Evolutionary conservation across 2,113 vertebrate species (phyloP).

Genomic region (Vanacampus margaritifer): DNA sequence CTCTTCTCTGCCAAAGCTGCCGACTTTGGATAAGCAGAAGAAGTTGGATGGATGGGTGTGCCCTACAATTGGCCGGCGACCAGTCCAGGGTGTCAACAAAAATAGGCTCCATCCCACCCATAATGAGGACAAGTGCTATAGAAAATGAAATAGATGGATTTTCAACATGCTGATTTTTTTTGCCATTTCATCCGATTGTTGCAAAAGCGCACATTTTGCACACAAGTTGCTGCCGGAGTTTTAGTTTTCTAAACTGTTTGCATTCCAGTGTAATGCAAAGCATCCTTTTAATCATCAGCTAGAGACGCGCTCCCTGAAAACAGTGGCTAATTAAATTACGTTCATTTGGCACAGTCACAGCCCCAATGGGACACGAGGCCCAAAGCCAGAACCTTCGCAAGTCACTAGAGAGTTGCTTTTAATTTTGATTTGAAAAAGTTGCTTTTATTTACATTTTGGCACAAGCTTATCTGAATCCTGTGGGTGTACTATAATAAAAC

Average conservation of each 20-base stretch:
- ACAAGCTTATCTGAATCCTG: background rate
- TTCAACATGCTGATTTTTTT: no score
- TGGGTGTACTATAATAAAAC: background rate
- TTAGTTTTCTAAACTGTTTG: background rate
- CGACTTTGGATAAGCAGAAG: no score
- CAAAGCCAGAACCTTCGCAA: constrained; percentile 1
- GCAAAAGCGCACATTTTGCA: background rate
- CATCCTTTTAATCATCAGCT: background rate
- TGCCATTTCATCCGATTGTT: background rate
- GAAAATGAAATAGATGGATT: no score
- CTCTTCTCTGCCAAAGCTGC: no score
- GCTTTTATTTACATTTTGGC: background rate
- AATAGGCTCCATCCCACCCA: no score
- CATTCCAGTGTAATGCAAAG: background rate
- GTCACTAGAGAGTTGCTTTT: background rate
- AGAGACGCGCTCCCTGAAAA: background rate
- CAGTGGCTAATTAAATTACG: background rate
- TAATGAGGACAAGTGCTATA: no score
- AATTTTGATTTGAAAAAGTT: background rate
- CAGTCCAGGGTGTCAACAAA: no score
- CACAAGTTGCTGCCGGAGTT: background rate
- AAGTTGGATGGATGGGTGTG: no score
- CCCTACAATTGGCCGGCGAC: no score
- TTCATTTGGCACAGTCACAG: background rate
- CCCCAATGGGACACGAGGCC: background rate